phyloP scores from a whole-genome alignment of 35 echinoderm and acorn worm genomes.

The Apostichopus californicus region DNA sequence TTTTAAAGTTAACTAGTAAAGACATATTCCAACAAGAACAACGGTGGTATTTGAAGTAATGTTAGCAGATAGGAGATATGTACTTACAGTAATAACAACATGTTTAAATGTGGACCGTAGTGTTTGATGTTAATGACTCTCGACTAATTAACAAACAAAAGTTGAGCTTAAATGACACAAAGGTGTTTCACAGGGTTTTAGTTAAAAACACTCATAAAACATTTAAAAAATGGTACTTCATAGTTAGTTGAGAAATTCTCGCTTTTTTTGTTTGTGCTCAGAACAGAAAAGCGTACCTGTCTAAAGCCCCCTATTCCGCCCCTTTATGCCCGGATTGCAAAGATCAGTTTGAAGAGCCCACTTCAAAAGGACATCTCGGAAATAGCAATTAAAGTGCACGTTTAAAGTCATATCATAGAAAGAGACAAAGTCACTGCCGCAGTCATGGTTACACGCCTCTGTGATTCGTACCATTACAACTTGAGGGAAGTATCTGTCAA shows the following conservation, averaged over 20 bases:
- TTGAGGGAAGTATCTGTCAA: constrained; percentile 7
- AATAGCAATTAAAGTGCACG: constrained; percentile 5
- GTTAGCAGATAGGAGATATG: no score
- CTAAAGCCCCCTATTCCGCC: not conserved
- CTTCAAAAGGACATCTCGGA: not conserved
- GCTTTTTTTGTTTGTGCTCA: not conserved
- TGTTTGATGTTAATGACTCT: no score
- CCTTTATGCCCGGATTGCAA: constrained; percentile 6
- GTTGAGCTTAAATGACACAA: not conserved
- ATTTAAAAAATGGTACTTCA: not conserved
- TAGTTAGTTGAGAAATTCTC: not conserved
- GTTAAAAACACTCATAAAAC: not conserved
- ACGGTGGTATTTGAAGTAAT: no score
- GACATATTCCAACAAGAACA: no score
- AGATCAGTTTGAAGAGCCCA: constrained; percentile 1
- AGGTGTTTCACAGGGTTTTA: not conserved
- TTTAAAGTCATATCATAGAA: not conserved
- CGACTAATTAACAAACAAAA: not conserved
- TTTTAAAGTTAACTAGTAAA: no score
- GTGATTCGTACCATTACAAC: not conserved
- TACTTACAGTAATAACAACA: no score
- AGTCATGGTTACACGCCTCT: constrained; percentile 2
- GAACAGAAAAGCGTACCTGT: not conserved
- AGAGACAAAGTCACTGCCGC: not conserved
- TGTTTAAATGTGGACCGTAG: no score